Conservation (phyloP, 2,113 vertebrate genomes). For the Falco punctatus region DNA sequence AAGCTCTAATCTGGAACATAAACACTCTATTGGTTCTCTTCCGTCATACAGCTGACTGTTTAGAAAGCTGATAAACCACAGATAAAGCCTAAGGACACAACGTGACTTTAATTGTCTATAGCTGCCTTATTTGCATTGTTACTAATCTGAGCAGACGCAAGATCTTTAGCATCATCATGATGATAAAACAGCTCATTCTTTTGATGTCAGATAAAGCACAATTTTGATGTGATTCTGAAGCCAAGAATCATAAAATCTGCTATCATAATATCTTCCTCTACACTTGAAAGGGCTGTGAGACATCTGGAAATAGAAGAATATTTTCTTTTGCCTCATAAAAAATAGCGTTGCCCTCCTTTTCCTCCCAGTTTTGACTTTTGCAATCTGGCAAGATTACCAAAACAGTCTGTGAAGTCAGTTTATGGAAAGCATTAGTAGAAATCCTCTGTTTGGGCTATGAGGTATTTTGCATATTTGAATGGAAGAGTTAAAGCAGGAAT, state of each 20-base stretch:
- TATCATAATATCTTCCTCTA: slow-evolving; percentile 1
- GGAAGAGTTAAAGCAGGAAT: background rate
- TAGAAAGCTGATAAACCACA: background rate
- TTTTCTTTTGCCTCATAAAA: slow-evolving; percentile 4
- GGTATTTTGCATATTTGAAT: slow-evolving; percentile 33
- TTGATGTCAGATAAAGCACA: slow-evolving; percentile 49
- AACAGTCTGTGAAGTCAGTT: background rate
- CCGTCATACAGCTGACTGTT: background rate
- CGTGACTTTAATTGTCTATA: background rate
- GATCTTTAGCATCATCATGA: background rate
- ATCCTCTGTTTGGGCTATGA: background rate
- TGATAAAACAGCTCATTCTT: slow-evolving; percentile 33
- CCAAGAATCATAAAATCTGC: slow-evolving; percentile 29
- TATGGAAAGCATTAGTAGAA: slow-evolving; percentile 19
- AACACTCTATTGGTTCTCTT: background rate
- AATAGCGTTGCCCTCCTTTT: background rate
- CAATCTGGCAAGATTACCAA: background rate
- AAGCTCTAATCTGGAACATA: background rate
- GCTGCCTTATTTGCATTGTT: background rate
- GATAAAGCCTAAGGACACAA: background rate
- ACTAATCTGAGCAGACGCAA: background rate
- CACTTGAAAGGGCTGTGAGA: background rate
- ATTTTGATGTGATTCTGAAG: background rate
- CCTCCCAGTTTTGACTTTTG: background rate
- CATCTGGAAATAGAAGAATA: slow-evolving; percentile 29